Evolutionary conservation across 2,113 vertebrate species (phyloP).

Genomic region (Paradisaea rubra): DNA sequence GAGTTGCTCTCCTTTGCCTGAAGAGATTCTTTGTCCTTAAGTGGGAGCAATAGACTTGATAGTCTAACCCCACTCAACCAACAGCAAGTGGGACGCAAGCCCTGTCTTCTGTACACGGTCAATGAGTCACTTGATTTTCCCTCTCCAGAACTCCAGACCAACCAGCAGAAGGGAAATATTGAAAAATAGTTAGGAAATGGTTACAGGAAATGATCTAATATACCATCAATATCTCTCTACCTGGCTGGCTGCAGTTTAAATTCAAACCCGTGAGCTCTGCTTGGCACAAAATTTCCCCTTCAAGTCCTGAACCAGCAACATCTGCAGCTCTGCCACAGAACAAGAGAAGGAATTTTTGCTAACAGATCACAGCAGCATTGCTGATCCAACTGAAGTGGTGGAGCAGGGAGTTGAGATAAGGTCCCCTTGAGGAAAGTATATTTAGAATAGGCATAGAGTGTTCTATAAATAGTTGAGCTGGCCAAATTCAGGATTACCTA

Average conservation of each 20-base stretch:
- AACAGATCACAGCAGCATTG: neutral
- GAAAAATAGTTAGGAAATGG: neutral
- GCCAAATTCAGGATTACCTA: conserved; percentile 1
- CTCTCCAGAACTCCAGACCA: neutral
- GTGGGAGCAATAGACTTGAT: neutral
- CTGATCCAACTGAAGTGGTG: conserved; percentile 9
- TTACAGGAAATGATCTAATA: neutral
- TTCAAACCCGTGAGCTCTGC: neutral
- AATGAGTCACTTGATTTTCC: neutral
- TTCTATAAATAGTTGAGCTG: conserved; percentile 23
- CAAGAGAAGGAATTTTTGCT: neutral
- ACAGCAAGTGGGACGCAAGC: neutral
- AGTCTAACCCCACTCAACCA: neutral
- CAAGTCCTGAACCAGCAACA: neutral
- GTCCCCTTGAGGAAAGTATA: neutral
- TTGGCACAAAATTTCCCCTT: neutral
- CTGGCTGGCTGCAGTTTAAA: neutral
- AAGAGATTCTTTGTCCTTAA: neutral
- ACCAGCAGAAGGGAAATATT: neutral
- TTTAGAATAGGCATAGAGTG: neutral
- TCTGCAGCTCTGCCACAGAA: neutral
- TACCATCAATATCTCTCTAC: neutral
- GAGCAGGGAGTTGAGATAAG: neutral
- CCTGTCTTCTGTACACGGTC: neutral
- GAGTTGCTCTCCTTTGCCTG: neutral